Percentiles rank a stretch among this genome's conserved stretches.
These are phyloP conservation scores for Natrix natrix DNA, from an alignment of 2,797 vertebrate species.

Conservation along the genomic window DNA sequence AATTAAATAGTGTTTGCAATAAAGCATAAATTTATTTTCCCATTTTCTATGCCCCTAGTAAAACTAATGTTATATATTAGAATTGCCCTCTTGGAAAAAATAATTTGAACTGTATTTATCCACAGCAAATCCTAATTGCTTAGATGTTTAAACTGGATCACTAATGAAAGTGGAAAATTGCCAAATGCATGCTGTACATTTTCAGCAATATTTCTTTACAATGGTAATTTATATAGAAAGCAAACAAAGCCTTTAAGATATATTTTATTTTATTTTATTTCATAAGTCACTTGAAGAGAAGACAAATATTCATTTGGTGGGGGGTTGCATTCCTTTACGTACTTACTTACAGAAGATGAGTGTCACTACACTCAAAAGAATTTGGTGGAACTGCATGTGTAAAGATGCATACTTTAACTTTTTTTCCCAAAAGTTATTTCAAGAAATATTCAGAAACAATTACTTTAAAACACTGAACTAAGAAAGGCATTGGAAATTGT, in stretches of 20 bases:
- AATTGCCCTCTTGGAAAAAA: not conserved
- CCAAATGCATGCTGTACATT: not conserved
- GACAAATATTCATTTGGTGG: not conserved
- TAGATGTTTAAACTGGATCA: not conserved
- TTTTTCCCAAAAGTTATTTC: not conserved
- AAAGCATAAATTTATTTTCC: not conserved
- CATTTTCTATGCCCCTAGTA: not conserved
- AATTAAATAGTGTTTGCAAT: not conserved
- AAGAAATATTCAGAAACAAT: not conserved
- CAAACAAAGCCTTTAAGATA: not conserved
- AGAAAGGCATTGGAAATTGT: not conserved
- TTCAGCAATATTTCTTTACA: not conserved
- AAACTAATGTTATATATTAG: not conserved
- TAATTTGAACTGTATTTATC: not conserved
- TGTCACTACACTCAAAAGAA: not conserved
- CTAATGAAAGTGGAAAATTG: not conserved
- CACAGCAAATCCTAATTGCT: not conserved
- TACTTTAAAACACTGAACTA: not conserved
- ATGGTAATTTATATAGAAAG: not conserved
- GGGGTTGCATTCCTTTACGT: not conserved
- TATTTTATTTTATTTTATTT: not conserved
- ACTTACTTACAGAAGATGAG: not conserved
- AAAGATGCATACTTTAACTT: not conserved
- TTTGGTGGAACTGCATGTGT: not conserved
- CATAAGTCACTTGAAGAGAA: not conserved